Percentiles rank a stretch among this genome's conserved stretches.
Conservation (phyloP, 2,888 invertebrate genomes). For the Drosophila sordidapex region DNA sequence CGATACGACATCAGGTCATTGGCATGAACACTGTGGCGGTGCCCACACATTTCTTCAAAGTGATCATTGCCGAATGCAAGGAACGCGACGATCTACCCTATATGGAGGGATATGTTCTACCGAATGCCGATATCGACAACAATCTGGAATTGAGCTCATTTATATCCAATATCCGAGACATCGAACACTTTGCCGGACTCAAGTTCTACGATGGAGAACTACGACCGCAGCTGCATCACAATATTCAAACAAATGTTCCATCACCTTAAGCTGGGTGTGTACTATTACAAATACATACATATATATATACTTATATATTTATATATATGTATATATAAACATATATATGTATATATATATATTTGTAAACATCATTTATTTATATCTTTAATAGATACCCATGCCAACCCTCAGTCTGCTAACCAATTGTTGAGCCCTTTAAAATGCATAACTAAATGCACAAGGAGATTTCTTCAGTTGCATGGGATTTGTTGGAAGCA, state of each 20-base stretch:
- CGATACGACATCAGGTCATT: conserved; percentile 95
- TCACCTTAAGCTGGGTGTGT: background rate
- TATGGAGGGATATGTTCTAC: conserved; percentile 96
- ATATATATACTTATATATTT: background rate
- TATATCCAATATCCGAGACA: conserved; percentile 93
- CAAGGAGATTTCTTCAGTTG: background rate
- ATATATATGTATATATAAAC: background rate
- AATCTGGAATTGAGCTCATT: conserved; percentile 90
- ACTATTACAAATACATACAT: background rate
- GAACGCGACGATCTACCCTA: conserved; percentile 88
- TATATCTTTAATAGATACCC: background rate
- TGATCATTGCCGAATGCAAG: conserved; percentile 90
- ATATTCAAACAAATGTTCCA: background rate
- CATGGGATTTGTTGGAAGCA: background rate
- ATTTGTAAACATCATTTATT: background rate
- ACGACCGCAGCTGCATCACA: conserved; percentile 83
- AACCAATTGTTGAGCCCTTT: background rate
- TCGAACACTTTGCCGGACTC: conserved; percentile 95
- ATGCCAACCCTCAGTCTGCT: background rate
- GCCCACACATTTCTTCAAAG: conserved; percentile 98
- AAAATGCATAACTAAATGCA: background rate
- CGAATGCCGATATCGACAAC: conserved; percentile 92
- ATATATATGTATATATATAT: too few relatives aligned
- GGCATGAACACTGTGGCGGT: conserved; percentile 96
- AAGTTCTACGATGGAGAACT: conserved; percentile 93